Conservation (phyloP, 2,113 vertebrate genomes). For the Sciurus niger region DNA sequence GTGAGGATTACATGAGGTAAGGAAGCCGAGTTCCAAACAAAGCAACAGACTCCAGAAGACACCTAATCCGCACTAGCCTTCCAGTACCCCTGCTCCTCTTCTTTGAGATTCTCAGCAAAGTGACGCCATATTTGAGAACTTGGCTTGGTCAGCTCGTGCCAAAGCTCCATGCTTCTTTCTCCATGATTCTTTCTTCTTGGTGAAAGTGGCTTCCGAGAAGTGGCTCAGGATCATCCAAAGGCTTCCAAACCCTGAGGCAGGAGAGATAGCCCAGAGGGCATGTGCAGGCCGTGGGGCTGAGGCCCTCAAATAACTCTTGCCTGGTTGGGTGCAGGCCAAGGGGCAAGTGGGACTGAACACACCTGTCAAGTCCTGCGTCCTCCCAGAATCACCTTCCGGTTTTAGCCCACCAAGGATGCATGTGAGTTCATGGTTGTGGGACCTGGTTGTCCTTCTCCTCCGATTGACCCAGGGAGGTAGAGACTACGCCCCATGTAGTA, state of each 20-base stretch:
- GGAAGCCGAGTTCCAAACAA: neutral
- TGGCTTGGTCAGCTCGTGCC: accelerated
- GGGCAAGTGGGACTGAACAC: neutral
- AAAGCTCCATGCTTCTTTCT: neutral
- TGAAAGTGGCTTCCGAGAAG: neutral
- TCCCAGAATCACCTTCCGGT: accelerated
- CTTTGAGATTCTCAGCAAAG: neutral
- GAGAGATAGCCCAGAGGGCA: accelerated
- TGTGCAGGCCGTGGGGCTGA: too few relatives aligned
- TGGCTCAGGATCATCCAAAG: neutral
- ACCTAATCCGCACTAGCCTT: neutral
- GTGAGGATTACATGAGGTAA: accelerated
- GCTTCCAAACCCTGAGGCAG: neutral
- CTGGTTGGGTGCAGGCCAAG: accelerated
- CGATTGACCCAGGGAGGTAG: neutral
- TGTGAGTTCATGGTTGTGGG: accelerated
- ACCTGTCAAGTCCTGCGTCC: accelerated
- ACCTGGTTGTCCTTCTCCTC: neutral
- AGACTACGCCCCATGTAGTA: accelerated
- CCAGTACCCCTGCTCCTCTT: neutral
- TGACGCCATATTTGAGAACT: accelerated
- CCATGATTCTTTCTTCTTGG: too few relatives aligned
- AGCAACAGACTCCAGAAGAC: neutral
- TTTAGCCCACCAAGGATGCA: neutral
- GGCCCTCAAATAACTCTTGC: neutral